Conservation (phyloP, 2,888 invertebrate species). For the Mystacides longicornis region DNA sequence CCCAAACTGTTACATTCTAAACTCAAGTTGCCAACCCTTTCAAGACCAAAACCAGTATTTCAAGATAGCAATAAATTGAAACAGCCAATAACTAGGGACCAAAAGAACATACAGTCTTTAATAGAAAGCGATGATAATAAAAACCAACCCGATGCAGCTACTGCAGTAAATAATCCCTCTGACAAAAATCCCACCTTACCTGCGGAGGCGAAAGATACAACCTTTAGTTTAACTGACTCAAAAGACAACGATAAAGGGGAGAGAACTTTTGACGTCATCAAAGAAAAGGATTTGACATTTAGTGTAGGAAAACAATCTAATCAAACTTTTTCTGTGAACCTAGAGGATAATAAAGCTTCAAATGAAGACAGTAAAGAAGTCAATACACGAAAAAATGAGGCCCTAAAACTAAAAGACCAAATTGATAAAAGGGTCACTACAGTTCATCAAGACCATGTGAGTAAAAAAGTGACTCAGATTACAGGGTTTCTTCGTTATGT, state of each 20-base stretch:
- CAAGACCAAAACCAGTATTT: conserved; percentile 4
- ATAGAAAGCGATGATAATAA: conserved; percentile 3
- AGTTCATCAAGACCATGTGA: conserved; percentile 8
- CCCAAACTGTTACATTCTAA: conserved; percentile 18
- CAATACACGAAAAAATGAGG: conserved; percentile 2
- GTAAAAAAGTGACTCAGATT: conserved; percentile 30
- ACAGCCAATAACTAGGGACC: not conserved
- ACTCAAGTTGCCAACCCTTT: conserved; percentile 16
- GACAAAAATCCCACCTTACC: not conserved
- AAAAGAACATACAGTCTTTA: not conserved
- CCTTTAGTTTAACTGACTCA: conserved; percentile 9
- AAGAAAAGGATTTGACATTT: conserved; percentile 15
- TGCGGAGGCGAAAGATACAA: conserved; percentile 4
- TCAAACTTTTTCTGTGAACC: conserved; percentile 13
- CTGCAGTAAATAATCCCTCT: not conserved
- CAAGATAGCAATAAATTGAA: conserved; percentile 2
- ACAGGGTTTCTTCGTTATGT: conserved; percentile 50
- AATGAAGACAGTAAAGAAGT: not conserved
- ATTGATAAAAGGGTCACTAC: conserved; percentile 17
- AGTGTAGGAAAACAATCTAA: conserved; percentile 13
- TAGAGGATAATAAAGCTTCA: conserved; percentile 10
- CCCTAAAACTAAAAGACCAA: conserved; percentile 8
- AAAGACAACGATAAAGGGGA: conserved; percentile 5
- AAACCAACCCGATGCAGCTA: not conserved
- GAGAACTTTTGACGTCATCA: conserved; percentile 13